Evolutionary conservation across 2,113 vertebrate species (phyloP).

Genomic region (Loxodonta africana): DNA sequence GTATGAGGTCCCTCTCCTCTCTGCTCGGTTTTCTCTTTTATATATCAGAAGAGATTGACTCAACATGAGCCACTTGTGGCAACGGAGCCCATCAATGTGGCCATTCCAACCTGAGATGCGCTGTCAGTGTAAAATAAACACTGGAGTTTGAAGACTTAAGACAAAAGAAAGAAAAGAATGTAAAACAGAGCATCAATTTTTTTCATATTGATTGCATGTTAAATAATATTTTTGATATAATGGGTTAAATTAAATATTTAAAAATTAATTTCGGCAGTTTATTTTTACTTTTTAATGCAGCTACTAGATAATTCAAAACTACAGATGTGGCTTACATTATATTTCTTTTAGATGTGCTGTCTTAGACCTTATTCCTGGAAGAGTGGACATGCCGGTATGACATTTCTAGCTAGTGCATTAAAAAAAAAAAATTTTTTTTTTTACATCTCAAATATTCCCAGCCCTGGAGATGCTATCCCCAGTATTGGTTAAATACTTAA

Average conservation of each 20-base stretch:
- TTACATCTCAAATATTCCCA: neutral
- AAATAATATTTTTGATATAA: neutral
- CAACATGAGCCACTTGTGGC: neutral
- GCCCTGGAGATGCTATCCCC: neutral
- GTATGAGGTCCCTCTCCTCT: too few species aligned
- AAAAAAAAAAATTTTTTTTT: too few species aligned
- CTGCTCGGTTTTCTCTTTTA: too few species aligned
- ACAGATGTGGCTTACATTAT: conserved; percentile 7
- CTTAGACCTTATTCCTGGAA: neutral
- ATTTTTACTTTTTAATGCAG: conserved; percentile 6
- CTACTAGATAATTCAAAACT: conserved; percentile 19
- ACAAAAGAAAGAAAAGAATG: neutral
- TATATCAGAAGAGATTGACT: too few species aligned
- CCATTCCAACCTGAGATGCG: neutral
- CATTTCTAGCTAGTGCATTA: neutral
- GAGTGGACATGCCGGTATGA: neutral
- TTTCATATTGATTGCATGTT: neutral
- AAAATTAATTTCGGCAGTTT: neutral
- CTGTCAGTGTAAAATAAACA: neutral
- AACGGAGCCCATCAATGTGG: neutral
- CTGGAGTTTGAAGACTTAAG: conserved; percentile 34
- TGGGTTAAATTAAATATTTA: neutral
- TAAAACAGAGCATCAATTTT: neutral
- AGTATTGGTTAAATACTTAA: neutral
- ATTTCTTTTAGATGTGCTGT: neutral